These are phyloP conservation scores for Clepsis dumicolana DNA, from an alignment of 2,888 invertebrate genomes.

Conservation along the genomic window DNA sequence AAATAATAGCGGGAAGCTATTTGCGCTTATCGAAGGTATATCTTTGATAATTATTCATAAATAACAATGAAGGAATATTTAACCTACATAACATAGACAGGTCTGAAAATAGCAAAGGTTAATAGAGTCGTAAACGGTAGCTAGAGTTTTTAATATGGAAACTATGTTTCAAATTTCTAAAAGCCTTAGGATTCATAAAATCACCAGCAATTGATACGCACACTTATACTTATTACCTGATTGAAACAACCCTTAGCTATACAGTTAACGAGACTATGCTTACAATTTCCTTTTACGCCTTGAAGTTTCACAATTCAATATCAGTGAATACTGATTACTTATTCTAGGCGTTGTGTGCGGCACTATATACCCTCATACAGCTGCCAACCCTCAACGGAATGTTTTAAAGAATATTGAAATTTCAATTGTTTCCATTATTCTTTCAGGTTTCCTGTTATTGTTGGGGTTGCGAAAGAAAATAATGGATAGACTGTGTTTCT, in stretches of 20 bases:
- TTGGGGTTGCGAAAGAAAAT: slow-evolving; percentile 76
- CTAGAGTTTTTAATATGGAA: no score
- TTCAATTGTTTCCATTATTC: slow-evolving; percentile 77
- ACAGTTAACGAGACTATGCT: background rate
- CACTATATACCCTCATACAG: slow-evolving; percentile 16
- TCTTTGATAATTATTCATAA: slow-evolving; percentile 32
- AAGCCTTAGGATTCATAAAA: no score
- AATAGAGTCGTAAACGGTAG: background rate
- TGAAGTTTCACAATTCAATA: background rate
- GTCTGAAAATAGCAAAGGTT: background rate
- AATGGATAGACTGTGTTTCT: slow-evolving; percentile 78
- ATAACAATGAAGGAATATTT: slow-evolving; percentile 35
- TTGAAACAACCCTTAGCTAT: no score
- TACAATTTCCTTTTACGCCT: background rate
- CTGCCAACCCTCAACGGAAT: slow-evolving; percentile 18
- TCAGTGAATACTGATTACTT: background rate
- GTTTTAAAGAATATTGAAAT: slow-evolving; percentile 68
- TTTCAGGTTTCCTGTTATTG: slow-evolving; percentile 69
- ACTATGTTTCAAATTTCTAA: no score
- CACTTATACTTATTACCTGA: background rate
- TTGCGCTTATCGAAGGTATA: slow-evolving; percentile 68
- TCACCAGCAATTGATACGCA: no score
- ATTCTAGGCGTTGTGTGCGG: background rate
- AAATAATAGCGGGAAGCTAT: slow-evolving; percentile 76
- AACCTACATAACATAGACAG: background rate